phyloP scores from a whole-genome alignment of 2,797 vertebrate genomes.

The Smutsia temminckii region DNA sequence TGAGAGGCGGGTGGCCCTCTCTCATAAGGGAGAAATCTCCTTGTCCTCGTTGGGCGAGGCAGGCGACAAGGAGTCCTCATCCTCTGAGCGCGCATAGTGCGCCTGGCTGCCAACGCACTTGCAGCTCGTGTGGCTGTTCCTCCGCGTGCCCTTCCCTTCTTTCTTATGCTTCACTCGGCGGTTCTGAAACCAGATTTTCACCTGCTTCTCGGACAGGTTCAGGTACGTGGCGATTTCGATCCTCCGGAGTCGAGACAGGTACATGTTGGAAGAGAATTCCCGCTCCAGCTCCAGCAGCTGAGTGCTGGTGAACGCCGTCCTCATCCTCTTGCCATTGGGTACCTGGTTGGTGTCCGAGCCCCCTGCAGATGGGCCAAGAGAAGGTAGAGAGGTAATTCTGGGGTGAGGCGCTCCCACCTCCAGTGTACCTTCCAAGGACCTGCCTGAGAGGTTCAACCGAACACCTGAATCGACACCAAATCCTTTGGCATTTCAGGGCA shows the following conservation, averaged over 20 bases:
- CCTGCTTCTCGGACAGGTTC: slow-evolving; percentile 97
- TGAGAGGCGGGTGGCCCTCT: too few species aligned
- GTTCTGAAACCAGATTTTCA: slow-evolving; percentile 99
- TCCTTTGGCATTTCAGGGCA: not conserved
- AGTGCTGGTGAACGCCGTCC: slow-evolving; percentile 98
- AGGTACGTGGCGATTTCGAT: slow-evolving; percentile 99
- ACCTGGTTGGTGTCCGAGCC: slow-evolving; percentile 90
- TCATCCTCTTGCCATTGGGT: slow-evolving; percentile 98
- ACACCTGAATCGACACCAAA: not conserved
- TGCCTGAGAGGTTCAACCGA: not conserved
- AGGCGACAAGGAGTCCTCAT: slow-evolving; percentile 96
- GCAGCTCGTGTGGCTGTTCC: slow-evolving; percentile 92
- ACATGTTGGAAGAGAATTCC: slow-evolving; percentile 99
- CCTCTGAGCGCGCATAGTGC: slow-evolving; percentile 94
- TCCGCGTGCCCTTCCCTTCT: slow-evolving; percentile 94
- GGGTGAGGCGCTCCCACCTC: not conserved
- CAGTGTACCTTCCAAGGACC: not conserved
- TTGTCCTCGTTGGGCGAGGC: slow-evolving; percentile 94
- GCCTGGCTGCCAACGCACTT: slow-evolving; percentile 92
- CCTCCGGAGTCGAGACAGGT: slow-evolving; percentile 95
- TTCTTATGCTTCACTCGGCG: slow-evolving; percentile 99
- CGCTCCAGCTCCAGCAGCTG: slow-evolving; percentile 98
- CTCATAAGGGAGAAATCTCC: slow-evolving; percentile 91
- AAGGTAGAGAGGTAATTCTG: slow-evolving; percentile 42
- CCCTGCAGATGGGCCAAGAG: slow-evolving; percentile 84